Evolutionary conservation across 2,113 vertebrate genomes (phyloP), one percentile per base, ranked within the genome.

Genomic region (Phyllostomus discolor): DNA sequence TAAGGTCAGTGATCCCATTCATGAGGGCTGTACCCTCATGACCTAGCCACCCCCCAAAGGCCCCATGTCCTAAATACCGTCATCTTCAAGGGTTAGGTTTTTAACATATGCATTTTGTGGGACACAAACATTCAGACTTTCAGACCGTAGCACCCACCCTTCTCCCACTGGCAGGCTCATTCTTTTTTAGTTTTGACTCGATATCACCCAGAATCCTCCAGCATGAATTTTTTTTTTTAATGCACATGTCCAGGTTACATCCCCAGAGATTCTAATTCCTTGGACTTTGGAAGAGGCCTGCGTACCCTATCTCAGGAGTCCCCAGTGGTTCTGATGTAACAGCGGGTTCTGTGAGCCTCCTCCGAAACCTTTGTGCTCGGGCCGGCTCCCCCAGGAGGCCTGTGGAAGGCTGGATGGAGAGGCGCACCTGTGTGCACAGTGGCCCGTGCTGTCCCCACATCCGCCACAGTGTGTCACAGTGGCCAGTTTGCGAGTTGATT

Each of bases 121-220:
- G n/a, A 26, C 33, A 72, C 50, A 62, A 5, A 69, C 41, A 16
- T 80, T 79, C 38, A 79, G 41, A 85, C 48, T 26, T 80, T 79
- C 38, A 79, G 41, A 85, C 48, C 26, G 2, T 12, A 26, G 46
- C 75, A 81, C 46, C 33, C 22, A 35, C n/a, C 26, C 72, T 75
- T 90, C 31, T 82, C 15, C 16, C 48, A 19, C 33, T 87, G 64
- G 24, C 41, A 35, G 26, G 43, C 28, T 72, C 20, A 14, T 48
- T 20, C 43, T 76, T 95, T 67, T 52, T 76, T 75, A 83, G 19
- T 88, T 86, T 26, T 38, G 48, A 19, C 35, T 92, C 19, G 73
- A 0, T 24, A 26, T 90, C 88, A 50, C 81, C 70, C 76, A 62
- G 66, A 70, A 57, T 84, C 66, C 4, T n/a, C 14, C 31, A 59